Evolutionary conservation across 2,797 vertebrate species (phyloP).

Genomic region (Premnoplex brunnescens): DNA sequence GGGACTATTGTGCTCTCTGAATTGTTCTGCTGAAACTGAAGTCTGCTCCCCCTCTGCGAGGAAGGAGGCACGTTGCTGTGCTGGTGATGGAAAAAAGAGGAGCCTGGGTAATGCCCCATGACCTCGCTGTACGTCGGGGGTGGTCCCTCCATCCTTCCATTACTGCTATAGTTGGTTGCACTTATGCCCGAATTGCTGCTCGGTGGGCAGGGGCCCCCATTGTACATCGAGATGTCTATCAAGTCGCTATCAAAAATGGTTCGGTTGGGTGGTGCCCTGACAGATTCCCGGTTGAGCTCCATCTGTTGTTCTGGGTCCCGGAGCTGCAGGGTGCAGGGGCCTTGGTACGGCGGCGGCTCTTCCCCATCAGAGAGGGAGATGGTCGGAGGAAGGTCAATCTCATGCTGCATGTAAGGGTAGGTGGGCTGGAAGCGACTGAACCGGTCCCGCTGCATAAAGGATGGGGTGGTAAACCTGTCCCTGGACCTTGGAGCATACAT

Average conservation of each 20-base stretch:
- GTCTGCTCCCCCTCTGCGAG: conserved; percentile 81
- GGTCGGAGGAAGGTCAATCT: conserved; percentile 89
- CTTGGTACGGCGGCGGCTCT: conserved; percentile 87
- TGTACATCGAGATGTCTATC: conserved; percentile 78
- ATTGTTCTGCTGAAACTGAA: conserved; percentile 85
- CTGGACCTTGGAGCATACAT: conserved; percentile 81
- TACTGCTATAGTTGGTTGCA: conserved; percentile 88
- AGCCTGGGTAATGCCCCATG: conserved; percentile 89
- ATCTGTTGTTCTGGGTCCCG: conserved; percentile 89
- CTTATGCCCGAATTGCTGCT: conserved; percentile 97
- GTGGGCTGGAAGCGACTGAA: conserved; percentile 90
- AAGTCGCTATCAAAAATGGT: conserved; percentile 84
- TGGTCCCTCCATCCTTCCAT: conserved; percentile 90
- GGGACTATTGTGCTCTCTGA: conserved; percentile 90
- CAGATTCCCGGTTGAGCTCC: conserved; percentile 87
- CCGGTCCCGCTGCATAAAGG: conserved; percentile 85
- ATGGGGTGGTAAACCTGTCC: conserved; percentile 81
- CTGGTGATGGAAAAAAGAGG: conserved; percentile 93
- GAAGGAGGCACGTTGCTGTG: conserved; percentile 85
- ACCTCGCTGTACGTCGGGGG: conserved; percentile 96
- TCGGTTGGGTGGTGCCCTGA: conserved; percentile 82
- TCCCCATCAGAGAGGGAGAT: conserved; percentile 90
- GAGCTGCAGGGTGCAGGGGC: conserved; percentile 86
- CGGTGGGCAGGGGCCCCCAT: conserved; percentile 89
- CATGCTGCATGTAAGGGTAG: conserved; percentile 87